Percentiles rank a stretch among this genome's conserved stretches.
These are phyloP conservation scores for Tanytarsus gracilentus DNA, from an alignment of 2,888 invertebrate genomes.

Conservation along the genomic window DNA sequence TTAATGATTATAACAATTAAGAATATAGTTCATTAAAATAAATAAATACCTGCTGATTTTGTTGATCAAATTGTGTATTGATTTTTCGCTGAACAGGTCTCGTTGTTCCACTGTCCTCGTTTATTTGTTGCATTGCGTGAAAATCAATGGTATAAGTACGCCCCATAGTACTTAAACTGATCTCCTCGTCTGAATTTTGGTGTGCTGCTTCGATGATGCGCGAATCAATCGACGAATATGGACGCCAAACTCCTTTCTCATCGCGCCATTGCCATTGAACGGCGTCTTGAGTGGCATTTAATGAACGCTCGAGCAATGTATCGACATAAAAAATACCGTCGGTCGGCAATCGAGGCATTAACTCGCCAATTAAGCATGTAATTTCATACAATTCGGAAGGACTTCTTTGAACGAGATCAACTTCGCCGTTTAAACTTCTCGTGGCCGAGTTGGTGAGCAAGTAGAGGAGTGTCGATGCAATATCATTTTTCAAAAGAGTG, in stretches of 20 bases:
- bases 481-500: constrained; percentile 84
- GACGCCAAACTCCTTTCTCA: constrained; percentile 86
- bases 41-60: neutral
- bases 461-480: constrained; percentile 90
- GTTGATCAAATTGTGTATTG: constrained; percentile 25
- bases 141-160: constrained; percentile 94
- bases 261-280: constrained; percentile 98
- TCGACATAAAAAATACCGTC: constrained; percentile 96
- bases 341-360: constrained; percentile 91
- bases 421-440: constrained; percentile 49
- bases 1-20: neutral
- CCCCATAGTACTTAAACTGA: constrained; percentile 83
- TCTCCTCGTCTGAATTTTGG: constrained; percentile 89
- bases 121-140: constrained; percentile 95
- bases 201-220: constrained; percentile 92
- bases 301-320: constrained; percentile 69
- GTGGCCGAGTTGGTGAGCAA: constrained; percentile 83
- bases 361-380: constrained; percentile 90
- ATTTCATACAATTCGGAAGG: constrained; percentile 97
- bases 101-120: constrained; percentile 94
- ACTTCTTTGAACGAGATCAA: constrained; percentile 80
- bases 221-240: constrained; percentile 87
- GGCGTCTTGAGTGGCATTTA: constrained; percentile 58
- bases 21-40: no score
- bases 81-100: constrained; percentile 79